Percentiles rank a stretch among this genome's conserved stretches.
Conservation (phyloP, 2,888 invertebrate genomes). For the Phortica magna region DNA sequence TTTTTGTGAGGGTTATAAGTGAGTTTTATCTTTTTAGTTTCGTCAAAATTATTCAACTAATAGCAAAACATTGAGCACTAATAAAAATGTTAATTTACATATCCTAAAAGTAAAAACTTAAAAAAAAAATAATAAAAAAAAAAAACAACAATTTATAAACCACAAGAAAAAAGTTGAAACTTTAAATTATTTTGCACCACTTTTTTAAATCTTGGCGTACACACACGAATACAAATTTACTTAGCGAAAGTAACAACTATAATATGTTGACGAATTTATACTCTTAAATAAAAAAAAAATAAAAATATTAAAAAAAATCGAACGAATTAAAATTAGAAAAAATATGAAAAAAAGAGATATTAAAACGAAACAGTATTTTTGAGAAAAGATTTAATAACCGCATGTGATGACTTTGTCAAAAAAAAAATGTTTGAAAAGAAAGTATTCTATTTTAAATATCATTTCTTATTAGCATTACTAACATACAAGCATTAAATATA, state of each 20-base stretch:
- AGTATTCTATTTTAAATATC: not conserved
- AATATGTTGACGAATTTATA: slow-evolving; percentile 25
- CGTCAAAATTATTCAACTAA: not conserved
- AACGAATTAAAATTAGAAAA: slow-evolving; percentile 39
- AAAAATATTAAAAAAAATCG: slow-evolving; percentile 32
- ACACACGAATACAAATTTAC: slow-evolving; percentile 8
- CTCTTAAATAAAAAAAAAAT: slow-evolving; percentile 41
- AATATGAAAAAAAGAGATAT: slow-evolving; percentile 38
- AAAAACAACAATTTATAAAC: slow-evolving; percentile 10
- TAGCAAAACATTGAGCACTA: slow-evolving; percentile 7
- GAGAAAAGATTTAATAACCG: slow-evolving; percentile 17
- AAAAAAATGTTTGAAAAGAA: slow-evolving; percentile 30
- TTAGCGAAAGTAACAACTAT: slow-evolving; percentile 20
- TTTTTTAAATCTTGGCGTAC: slow-evolving; percentile 11
- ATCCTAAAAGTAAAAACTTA: slow-evolving; percentile 20
- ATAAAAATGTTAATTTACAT: slow-evolving; percentile 12
- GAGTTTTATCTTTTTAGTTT: not conserved
- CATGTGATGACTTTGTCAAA: slow-evolving; percentile 32
- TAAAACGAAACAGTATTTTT: slow-evolving; percentile 20
- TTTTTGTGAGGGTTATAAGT: not conserved
- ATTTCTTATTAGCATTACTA: not conserved
- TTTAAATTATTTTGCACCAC: not conserved
- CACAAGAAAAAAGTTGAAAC: slow-evolving; percentile 2
- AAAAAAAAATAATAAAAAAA: slow-evolving; percentile 24
- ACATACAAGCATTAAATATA: not conserved